phyloP scores from a whole-genome alignment of 2,113 vertebrate species.

The Ivindomyrus marchei region DNA sequence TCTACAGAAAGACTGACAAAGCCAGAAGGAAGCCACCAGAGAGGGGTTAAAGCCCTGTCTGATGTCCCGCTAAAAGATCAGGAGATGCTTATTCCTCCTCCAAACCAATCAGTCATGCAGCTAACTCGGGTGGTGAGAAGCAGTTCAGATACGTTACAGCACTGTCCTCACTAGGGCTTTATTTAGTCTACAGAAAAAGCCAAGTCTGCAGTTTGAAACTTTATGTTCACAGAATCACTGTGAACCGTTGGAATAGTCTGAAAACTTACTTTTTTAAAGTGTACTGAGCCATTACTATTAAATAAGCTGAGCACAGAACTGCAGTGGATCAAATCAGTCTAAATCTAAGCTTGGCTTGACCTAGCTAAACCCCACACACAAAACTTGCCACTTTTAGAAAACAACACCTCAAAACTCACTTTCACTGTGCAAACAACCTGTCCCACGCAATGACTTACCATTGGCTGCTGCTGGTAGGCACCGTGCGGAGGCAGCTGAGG shows the following conservation, averaged over 20 bases:
- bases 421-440: neutral
- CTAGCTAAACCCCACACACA: neutral
- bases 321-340: neutral
- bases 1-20: neutral
- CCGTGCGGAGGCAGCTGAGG: conserved; percentile 53
- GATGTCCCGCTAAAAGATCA: neutral
- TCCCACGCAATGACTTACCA: conserved; percentile 69
- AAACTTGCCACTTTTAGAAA: neutral
- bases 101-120: neutral
- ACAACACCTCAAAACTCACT: neutral
- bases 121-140: neutral
- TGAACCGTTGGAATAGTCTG: neutral
- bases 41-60: neutral
- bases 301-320: neutral
- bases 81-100: neutral
- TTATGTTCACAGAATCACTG: conserved; percentile 10
- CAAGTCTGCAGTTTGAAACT: neutral
- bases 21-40: neutral
- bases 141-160: neutral
- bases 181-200: neutral
- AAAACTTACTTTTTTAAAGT: neutral
- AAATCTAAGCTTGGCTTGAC: neutral
- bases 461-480: conserved; percentile 47
- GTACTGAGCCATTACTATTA: neutral
- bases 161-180: neutral